phyloP scores from a whole-genome alignment of 2,888 invertebrate species.

The Limnephilus marmoratus region DNA sequence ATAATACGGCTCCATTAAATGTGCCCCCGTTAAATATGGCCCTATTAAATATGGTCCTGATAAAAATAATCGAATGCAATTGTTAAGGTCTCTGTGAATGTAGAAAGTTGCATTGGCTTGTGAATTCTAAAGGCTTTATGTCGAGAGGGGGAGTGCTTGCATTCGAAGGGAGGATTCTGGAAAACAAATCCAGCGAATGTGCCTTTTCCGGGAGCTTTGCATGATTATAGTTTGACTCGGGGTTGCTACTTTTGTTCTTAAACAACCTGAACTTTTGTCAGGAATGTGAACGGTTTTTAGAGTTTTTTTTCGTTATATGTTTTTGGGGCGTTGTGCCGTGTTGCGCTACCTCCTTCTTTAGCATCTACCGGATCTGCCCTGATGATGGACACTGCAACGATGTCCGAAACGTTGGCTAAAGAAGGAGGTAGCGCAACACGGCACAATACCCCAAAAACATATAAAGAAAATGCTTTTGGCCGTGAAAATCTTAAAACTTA shows the following conservation, averaged over 20 bases:
- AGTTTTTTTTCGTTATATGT: too few species aligned
- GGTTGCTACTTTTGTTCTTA: not conserved
- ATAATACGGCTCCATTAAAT: not conserved
- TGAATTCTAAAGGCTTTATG: slow-evolving; percentile 22
- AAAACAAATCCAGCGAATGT: slow-evolving; percentile 18
- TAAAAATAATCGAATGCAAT: not conserved
- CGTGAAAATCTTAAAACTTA: too few species aligned
- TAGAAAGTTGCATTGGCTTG: slow-evolving; percentile 1
- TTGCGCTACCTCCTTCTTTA: too few species aligned
- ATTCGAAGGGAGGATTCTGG: not conserved
- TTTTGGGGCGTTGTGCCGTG: too few species aligned
- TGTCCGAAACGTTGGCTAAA: too few species aligned
- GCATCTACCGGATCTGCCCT: too few species aligned
- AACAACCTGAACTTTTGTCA: not conserved
- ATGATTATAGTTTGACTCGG: not conserved
- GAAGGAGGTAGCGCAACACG: too few species aligned
- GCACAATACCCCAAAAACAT: too few species aligned
- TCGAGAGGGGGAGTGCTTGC: not conserved
- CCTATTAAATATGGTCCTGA: not conserved
- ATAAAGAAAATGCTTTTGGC: too few species aligned
- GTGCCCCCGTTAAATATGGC: not conserved
- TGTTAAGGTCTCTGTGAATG: slow-evolving; percentile 5
- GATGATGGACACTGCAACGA: too few species aligned
- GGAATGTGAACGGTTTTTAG: not conserved
- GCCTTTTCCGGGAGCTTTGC: not conserved